A percentile compares a stretch with the other conserved stretches of the same genome.
These are phyloP conservation scores for Gasterosteus aculeatus DNA, from an alignment of 2,113 vertebrate genomes.

Conservation along the genomic window DNA sequence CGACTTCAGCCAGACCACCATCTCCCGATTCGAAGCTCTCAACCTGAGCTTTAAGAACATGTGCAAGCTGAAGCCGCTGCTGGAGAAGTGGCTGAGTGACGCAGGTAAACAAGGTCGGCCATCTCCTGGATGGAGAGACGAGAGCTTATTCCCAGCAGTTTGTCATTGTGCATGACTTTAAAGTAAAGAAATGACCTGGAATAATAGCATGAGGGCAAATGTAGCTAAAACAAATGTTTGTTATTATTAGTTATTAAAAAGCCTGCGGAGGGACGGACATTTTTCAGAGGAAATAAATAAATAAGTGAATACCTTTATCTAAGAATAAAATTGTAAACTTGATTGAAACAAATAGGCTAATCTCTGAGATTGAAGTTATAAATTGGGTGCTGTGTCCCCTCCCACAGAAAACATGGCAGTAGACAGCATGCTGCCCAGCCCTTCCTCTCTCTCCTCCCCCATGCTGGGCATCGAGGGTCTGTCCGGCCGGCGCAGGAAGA, in stretches of 20 bases:
- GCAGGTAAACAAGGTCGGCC: slow-evolving; percentile 78
- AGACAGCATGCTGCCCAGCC: slow-evolving; percentile 91
- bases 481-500: slow-evolving; percentile 90
- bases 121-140: not conserved
- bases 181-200: not conserved
- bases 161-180: not conserved
- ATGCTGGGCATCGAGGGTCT: slow-evolving; percentile 88
- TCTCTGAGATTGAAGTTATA: not conserved
- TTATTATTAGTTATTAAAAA: not conserved
- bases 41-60: slow-evolving; percentile 97
- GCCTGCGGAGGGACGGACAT: not conserved
- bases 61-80: slow-evolving; percentile 93
- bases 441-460: slow-evolving; percentile 88
- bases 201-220: not conserved
- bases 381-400: not conserved
- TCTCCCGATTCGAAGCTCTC: slow-evolving; percentile 93
- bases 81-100: slow-evolving; percentile 93
- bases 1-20: slow-evolving; percentile 94
- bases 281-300: not conserved
- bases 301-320: not conserved
- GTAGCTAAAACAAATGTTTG: not conserved
- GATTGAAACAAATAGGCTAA: not conserved
- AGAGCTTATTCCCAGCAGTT: not conserved
- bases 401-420: slow-evolving; percentile 90
- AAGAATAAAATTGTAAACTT: not conserved